These are phyloP conservation scores for Bruchidius siliquastri DNA, from an alignment of 2,888 invertebrate genomes.

Conservation along the genomic window DNA sequence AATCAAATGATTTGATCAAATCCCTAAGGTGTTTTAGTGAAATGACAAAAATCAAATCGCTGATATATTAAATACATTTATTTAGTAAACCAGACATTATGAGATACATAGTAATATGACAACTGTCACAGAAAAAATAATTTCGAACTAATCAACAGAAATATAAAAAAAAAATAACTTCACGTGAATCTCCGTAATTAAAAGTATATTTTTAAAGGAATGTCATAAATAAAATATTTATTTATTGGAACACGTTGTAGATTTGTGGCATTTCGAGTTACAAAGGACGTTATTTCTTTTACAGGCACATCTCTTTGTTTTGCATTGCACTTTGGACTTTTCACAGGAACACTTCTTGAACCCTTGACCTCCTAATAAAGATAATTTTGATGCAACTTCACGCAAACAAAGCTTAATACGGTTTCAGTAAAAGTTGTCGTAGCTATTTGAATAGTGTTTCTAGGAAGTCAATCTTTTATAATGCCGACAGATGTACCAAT, in stretches of 20 bases:
- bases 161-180: not conserved
- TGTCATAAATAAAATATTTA: not conserved
- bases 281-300: conserved; percentile 1
- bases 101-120: not conserved
- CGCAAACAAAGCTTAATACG: conserved; percentile 3
- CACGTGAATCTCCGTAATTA: not conserved
- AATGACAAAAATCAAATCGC: not conserved
- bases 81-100: not conserved
- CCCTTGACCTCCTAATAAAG: conserved; percentile 20
- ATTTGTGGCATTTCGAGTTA: not conserved
- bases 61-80: not conserved
- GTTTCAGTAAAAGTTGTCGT: conserved; percentile 5
- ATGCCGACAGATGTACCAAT: conserved; percentile 4
- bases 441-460: conserved; percentile 8
- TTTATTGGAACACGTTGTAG: not conserved
- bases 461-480: conserved; percentile 3
- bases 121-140: not conserved
- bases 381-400: conserved; percentile 21
- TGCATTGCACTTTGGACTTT: conserved; percentile 11
- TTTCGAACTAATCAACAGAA: conserved; percentile 1
- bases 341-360: conserved; percentile 21
- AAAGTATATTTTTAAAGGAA: conserved; percentile 1
- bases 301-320: conserved; percentile 6
- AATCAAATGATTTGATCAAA: no score
- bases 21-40: no score